A percentile compares a stretch with the other conserved stretches of the same genome.
Evolutionary conservation across 64 coral and sea anemone genomes (phyloP).

Genomic region (Acropora yongei): DNA sequence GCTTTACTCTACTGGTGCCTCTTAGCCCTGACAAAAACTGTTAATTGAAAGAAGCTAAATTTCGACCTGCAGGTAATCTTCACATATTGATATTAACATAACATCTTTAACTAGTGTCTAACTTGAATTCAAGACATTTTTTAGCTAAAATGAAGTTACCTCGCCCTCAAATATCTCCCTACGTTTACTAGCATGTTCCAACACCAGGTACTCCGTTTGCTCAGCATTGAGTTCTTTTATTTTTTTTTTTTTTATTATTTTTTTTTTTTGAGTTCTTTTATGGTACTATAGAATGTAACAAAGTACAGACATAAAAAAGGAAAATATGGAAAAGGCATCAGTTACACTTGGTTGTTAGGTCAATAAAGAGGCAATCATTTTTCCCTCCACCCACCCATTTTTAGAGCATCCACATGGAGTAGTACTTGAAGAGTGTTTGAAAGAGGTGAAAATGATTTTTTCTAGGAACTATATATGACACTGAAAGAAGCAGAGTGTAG

Average conservation of each 20-base stretch:
- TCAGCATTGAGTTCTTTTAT: slow-evolving; percentile 4
- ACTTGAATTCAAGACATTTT: slow-evolving; percentile 8
- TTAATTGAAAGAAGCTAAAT: slow-evolving; percentile 8
- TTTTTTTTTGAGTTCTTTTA: too few relatives aligned
- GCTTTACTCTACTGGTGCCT: background rate
- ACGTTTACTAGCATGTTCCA: background rate
- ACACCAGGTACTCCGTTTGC: background rate
- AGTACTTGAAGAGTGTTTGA: slow-evolving; percentile 37
- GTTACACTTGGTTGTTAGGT: slow-evolving; percentile 47
- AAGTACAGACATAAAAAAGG: background rate
- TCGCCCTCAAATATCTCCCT: slow-evolving; percentile 2
- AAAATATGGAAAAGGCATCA: slow-evolving; percentile 7
- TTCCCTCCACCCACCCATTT: slow-evolving; percentile 26
- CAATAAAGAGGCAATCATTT: slow-evolving; percentile 41
- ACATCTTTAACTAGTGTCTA: slow-evolving; percentile 7
- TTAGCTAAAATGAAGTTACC: slow-evolving; percentile 7
- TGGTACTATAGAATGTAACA: slow-evolving; percentile 7
- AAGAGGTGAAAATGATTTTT: slow-evolving; percentile 13
- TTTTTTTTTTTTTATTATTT: too few relatives aligned
- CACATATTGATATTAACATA: slow-evolving; percentile 8
- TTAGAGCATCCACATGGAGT: slow-evolving; percentile 38
- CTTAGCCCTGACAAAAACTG: background rate
- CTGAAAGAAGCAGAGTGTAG: slow-evolving; percentile 6
- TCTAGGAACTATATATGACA: slow-evolving; percentile 7
- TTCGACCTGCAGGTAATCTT: slow-evolving; percentile 1